Percentiles rank a stretch among this genome's conserved stretches.
phyloP scores from a whole-genome alignment of 2,113 vertebrate genomes.

The Pipa parva region DNA sequence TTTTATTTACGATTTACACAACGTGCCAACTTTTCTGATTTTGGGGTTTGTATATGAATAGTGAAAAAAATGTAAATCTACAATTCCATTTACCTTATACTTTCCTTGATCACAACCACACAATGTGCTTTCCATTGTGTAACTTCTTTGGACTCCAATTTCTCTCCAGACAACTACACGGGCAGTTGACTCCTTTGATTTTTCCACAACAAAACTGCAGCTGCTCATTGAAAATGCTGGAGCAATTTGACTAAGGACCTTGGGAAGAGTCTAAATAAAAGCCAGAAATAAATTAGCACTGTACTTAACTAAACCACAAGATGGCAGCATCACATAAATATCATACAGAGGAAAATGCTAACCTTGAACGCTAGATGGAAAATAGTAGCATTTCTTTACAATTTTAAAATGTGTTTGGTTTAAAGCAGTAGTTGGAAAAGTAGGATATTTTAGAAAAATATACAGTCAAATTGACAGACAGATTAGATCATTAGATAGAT shows the following conservation, averaged over 20 bases:
- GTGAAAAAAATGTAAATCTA: not conserved
- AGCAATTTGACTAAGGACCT: conserved; percentile 88
- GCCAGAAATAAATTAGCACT: not conserved
- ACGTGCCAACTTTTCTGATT: too few relatives aligned
- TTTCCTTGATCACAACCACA: conserved; percentile 97
- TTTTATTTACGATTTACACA: too few relatives aligned
- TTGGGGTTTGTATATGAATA: too few relatives aligned
- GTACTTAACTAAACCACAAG: conserved; percentile 12
- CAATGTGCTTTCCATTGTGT: conserved; percentile 96
- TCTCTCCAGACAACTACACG: conserved; percentile 96
- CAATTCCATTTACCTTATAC: conserved; percentile 94
- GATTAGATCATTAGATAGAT: too few relatives aligned
- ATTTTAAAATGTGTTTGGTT: too few relatives aligned
- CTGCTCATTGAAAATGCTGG: conserved; percentile 94
- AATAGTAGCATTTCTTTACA: too few relatives aligned
- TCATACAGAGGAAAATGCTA: too few relatives aligned
- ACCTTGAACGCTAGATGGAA: too few relatives aligned
- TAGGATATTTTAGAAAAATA: too few relatives aligned
- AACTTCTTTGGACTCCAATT: conserved; percentile 92
- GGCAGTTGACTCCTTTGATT: conserved; percentile 93
- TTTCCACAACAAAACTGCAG: conserved; percentile 97
- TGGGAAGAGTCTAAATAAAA: conserved; percentile 76
- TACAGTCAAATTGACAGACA: too few relatives aligned
- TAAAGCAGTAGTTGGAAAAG: too few relatives aligned
- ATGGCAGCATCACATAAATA: conserved; percentile 20